Base-by-base conservation (phyloP, 2,888 invertebrate species). In the Entomobrya proxima region DNA sequence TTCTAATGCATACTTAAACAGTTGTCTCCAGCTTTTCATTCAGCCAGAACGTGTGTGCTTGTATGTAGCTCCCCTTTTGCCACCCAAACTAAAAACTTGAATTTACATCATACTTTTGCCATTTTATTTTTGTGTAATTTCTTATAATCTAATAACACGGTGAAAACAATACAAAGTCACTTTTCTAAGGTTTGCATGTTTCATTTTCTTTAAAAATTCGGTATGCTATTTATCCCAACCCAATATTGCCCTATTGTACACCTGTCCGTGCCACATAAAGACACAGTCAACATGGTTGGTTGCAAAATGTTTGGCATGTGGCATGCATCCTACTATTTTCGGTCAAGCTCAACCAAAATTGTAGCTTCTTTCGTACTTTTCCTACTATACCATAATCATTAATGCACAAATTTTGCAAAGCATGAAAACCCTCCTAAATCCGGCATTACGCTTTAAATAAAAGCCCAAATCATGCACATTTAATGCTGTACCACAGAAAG, bases 391-490 rank as follows among this genome's bases (percentile, higher is more conserved):
- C 55, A 27, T 11, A 55, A 55, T 55, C 55, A 55, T 55, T 55
- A 55, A 55, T 55, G 55, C 55, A 74, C 15, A 74, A 47, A 50
- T 47, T 50, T 74, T 18, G 74, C 72, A 72, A 44, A 47, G 50
- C 74, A 74, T 18, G 32, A 47, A 74, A 74, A 2, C 69, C 69
- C 64, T 35, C 64, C 24, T 69, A 58, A 69, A 55, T 30, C 74
- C 74, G 44, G 64, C n/a, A 40, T 50, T 47, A 5, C 47, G 44
- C 37, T 50, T 80, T 69, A 80, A 61, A 61, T 61, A 61, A 80
- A 80, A 35, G 13, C 35, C 74, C 32, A 27, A 40, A 32, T 64
- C 82, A 82, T 82, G 82, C 75, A 82, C 75, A 82, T 50, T 82
- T 82, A 75, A 82, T 82, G 81, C 64, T 47, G 18, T 44, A 44